phyloP scores from a whole-genome alignment of 2,113 vertebrate genomes.

The Phocoena phocoena region DNA sequence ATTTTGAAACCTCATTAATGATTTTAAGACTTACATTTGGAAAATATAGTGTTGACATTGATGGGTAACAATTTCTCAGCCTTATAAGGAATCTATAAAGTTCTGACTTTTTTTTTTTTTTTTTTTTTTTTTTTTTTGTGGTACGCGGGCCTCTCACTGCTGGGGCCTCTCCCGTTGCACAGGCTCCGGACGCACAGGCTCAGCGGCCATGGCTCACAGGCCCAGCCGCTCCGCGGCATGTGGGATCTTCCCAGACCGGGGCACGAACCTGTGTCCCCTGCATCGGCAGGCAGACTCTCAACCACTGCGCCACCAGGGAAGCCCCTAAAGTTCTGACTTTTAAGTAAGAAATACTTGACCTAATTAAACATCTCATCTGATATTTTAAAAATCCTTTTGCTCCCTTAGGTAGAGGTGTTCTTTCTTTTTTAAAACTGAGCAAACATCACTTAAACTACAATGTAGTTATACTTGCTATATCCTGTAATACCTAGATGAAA shows the following conservation, averaged over 20 bases:
- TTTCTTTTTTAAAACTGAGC: background rate
- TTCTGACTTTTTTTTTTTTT: slow-evolving; percentile 8
- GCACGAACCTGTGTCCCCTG: too few relatives aligned
- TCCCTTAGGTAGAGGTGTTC: background rate
- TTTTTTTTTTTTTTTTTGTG: slow-evolving; percentile 29
- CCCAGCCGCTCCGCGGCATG: too few relatives aligned
- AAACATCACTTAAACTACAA: background rate
- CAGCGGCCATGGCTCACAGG: too few relatives aligned
- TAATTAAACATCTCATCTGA: background rate
- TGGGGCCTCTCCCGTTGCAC: too few relatives aligned
- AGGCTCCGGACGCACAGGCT: too few relatives aligned
- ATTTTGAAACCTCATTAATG: background rate
- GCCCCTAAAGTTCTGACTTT: background rate
- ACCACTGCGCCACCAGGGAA: too few relatives aligned
- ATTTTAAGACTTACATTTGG: background rate
- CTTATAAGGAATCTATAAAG: background rate
- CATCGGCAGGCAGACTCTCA: too few relatives aligned
- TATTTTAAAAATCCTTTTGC: background rate
- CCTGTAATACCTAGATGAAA: background rate
- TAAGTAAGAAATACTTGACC: background rate
- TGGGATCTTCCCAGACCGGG: too few relatives aligned
- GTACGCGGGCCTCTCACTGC: too few relatives aligned
- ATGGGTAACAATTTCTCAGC: background rate
- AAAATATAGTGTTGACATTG: background rate
- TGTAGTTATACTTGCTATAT: background rate